Evolutionary conservation across 2,888 invertebrate species (phyloP), one percentile per base, ranked within the genome.

Genomic region (Rotaria sp.): DNA sequence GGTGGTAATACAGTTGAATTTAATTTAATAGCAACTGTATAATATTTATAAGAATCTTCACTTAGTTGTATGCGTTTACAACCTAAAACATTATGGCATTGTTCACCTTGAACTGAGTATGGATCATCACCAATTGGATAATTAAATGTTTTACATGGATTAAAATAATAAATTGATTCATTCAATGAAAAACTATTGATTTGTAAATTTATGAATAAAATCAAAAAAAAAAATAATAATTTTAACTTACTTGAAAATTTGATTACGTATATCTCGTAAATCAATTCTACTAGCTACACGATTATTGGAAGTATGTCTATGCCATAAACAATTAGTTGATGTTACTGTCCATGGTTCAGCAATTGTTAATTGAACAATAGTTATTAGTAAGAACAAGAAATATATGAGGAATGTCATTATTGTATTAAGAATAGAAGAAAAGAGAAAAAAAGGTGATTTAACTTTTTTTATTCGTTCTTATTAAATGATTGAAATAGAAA

Each of bases 61-160:
- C 10, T 26, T 38, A 1, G 2, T 45, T 45, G 1, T 15, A 80
- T 45, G 26, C 5, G 21, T n/a, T 80, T 45, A 80, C 80, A 80
- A 80, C 45, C 80, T 15, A 80, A 45, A 3, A 80, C 80, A 80
- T 80, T 80, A 45, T 80, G 80, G 45, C 80, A 80, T 26, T 80
- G 80, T 45, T 80, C 80, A 80, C 80, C 80, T 8, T 45, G 5
- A 11, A n/a, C 41, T 45, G 45, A 21, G 45, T 80, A 24, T 45
- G 80, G 80, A 80, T 80, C 80, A 3, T n/a, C 35, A 8, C 35
- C 30, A 21, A 67, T 30, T 21, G 80, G 80, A 41, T n/a, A 3
- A 80, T 80, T 80, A 45, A 80, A 80, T 45, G 80, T 41, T 80
- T 80, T 80, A 45, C 80, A 80, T 15, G 80, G 80, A 80, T 80